phyloP scores from a whole-genome alignment of 2,888 invertebrate genomes.

The Cantharis flavilabris region DNA sequence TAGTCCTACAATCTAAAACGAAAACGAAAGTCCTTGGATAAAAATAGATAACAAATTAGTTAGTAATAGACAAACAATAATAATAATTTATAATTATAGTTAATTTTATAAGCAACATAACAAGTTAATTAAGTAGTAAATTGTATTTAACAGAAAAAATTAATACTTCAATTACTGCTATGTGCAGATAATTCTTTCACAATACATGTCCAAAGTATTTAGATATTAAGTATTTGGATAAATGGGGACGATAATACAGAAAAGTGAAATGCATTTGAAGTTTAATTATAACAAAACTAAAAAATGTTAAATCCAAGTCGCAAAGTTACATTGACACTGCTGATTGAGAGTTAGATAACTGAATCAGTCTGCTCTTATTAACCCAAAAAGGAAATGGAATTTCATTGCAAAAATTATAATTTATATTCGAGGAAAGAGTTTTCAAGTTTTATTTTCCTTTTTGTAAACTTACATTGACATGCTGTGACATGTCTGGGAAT shows the following conservation, averaged over 20 bases:
- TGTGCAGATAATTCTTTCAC: too few relatives aligned
- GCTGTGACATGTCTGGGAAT: neutral
- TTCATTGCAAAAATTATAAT: neutral
- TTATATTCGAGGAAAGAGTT: neutral
- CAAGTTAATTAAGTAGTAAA: neutral
- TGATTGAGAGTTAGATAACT: neutral
- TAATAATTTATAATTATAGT: neutral
- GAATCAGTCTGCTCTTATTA: neutral
- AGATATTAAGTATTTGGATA: too few relatives aligned
- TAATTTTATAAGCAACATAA: neutral
- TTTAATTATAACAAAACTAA: neutral
- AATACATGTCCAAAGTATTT: too few relatives aligned
- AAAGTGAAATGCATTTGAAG: neutral
- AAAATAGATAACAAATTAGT: neutral
- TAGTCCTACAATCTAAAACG: neutral
- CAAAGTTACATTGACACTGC: neutral
- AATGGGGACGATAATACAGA: neutral
- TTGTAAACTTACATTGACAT: neutral
- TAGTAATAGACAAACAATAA: neutral
- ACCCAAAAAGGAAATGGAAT: neutral
- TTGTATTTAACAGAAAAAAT: neutral
- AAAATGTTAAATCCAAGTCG: neutral
- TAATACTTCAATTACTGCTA: too few relatives aligned
- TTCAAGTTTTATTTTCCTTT: neutral
- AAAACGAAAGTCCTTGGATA: neutral